Base-by-base conservation (phyloP, 2,797 vertebrate species). In the Notolabrus celidotus region DNA sequence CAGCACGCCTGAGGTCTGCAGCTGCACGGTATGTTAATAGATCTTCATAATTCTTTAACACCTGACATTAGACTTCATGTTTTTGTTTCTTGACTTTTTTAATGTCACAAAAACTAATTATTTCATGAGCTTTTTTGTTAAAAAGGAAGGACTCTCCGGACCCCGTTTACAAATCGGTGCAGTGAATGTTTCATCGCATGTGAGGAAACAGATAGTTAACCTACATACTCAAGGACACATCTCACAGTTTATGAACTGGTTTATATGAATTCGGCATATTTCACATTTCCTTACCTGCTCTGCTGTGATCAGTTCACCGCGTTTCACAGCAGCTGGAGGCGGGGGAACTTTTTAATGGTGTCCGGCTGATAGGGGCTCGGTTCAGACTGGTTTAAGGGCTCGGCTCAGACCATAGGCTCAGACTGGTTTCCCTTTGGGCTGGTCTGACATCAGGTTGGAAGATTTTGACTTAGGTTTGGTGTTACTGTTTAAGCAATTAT, bases 11-110 rank as follows among this genome's bases (percentile, higher is more conserved):
- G 0, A 49, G 52, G 54, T 47, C 19, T 17, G 1, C 15, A 1
- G n/a, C 77, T 1, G 39, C 54, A 7, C 62, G 89, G 91, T 91
- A 82, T 15, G 67, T 2, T 11, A 2, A 45, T 4, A 22, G 1
- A n/a, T 23, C 52, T 56, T 8, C 17, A 56, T 61, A n/a, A 4
- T 1, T n/a, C 1, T 60, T 71, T 65, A 54, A 0, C 15, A 1
- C 62, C n/a, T 41, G 0, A 16, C 0, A 2, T 12, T 3, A 1
- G 0, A 43, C 16, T 14, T 0, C 10, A 7, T 19, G 0, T 7
- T 49, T 9, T 46, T n/a, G 65, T n/a, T 17, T 2, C 1, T 19
- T 0, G 7, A 38, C 4, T 0, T 36, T 16, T 14, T 20, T 15
- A 4, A 42, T 36, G 67, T 36, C 2, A 4, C 20, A 6, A 0